Conservation (phyloP, 2,113 vertebrate genomes). For the Eretmochelys imbricata region DNA sequence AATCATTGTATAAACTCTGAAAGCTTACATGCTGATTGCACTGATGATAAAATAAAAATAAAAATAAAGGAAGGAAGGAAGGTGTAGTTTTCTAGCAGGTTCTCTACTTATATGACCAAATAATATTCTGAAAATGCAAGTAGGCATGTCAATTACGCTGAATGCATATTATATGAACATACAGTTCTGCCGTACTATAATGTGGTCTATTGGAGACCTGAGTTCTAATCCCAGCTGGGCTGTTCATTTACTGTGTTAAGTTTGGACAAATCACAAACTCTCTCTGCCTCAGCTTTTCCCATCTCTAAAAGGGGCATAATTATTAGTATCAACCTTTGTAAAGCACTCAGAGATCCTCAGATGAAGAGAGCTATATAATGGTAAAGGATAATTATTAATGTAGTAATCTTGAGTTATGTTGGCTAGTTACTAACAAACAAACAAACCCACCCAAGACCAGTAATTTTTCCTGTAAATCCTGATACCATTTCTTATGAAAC, state of each 20-base stretch:
- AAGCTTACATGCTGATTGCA: not conserved
- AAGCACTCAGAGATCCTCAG: not conserved
- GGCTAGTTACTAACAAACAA: not conserved
- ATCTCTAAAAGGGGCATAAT: not conserved
- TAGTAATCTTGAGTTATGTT: not conserved
- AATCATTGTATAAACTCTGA: accelerated
- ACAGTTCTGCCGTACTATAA: not conserved
- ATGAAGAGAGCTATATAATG: not conserved
- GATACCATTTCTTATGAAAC: not conserved
- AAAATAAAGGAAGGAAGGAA: no score
- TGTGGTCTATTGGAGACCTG: not conserved
- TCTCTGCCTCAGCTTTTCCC: not conserved
- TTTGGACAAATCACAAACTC: not conserved
- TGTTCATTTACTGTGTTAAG: not conserved
- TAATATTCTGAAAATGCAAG: not conserved
- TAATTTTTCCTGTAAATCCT: not conserved
- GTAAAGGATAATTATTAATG: not conserved
- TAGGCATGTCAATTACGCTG: not conserved
- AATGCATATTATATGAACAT: not conserved
- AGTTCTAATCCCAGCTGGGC: not conserved
- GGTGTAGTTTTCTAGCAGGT: not conserved
- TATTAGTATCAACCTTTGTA: not conserved
- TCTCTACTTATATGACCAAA: not conserved
- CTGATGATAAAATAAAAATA: not conserved
- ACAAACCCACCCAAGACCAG: not conserved